A percentile compares a stretch with the other conserved stretches of the same genome.
Conservation (phyloP, 1,140 invertebrate genomes). For the Helicoverpa armigera region DNA sequence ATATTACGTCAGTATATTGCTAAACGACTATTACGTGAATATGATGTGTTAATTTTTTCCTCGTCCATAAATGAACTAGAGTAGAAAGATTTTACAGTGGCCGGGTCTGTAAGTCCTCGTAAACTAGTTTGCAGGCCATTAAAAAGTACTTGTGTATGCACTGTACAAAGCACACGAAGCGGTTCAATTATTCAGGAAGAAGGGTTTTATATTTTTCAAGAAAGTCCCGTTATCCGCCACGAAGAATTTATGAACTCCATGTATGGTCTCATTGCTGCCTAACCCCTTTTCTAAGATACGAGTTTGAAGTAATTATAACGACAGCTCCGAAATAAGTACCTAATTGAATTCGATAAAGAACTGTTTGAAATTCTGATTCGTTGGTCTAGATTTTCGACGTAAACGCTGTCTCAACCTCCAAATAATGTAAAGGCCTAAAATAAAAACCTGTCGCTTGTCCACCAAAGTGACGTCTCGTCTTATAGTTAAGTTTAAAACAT, state of each 20-base stretch:
- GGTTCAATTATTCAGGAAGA: neutral
- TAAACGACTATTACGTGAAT: constrained; percentile 25
- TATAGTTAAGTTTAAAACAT: constrained; percentile 39
- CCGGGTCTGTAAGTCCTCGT: neutral
- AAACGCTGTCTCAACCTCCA: too few species aligned
- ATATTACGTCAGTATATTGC: neutral
- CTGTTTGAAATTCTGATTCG: too few species aligned
- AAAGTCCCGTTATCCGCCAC: neutral
- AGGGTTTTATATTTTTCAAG: neutral
- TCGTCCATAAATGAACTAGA: constrained; percentile 66
- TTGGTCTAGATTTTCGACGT: too few species aligned
- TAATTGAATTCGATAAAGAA: too few species aligned
- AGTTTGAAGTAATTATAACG: too few species aligned
- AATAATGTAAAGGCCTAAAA: too few species aligned
- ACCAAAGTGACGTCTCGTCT: constrained; percentile 29
- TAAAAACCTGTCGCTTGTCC: too few species aligned
- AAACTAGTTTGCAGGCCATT: neutral
- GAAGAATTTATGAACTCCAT: too few species aligned
- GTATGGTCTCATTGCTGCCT: too few species aligned
- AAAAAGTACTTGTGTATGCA: neutral
- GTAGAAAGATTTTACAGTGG: constrained; percentile 71
- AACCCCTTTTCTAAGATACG: neutral
- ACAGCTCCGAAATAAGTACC: too few species aligned
- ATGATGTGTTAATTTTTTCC: constrained; percentile 31
- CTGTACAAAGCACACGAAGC: neutral